phyloP scores from a whole-genome alignment of 2,113 vertebrate species.

The Montifringilla adamsi region DNA sequence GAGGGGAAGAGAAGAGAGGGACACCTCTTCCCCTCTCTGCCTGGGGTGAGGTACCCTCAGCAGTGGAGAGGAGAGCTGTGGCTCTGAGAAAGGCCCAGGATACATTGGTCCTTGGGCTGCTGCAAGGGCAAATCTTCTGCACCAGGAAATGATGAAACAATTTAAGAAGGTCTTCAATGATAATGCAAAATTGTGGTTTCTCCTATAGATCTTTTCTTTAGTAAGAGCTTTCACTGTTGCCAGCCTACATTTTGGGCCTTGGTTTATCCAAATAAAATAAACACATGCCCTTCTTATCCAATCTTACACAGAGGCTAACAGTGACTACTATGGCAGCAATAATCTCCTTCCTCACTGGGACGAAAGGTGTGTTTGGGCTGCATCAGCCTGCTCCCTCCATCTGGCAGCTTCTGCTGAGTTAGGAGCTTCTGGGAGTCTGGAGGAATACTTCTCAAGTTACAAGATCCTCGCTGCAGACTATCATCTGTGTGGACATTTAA shows the following conservation, averaged over 20 bases:
- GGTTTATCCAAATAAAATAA: neutral
- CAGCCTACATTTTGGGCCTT: neutral
- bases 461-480: neutral
- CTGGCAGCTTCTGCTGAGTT: neutral
- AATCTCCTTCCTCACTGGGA: neutral
- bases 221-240: neutral
- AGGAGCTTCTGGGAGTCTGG: neutral
- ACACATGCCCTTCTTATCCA: neutral
- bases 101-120: rapidly evolving
- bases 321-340: neutral
- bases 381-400: neutral
- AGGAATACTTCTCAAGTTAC: neutral
- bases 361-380: neutral
- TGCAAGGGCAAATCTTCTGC: neutral
- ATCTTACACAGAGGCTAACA: neutral
- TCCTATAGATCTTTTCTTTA: neutral
- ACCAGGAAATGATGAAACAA: neutral
- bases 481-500: neutral
- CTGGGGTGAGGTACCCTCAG: neutral
- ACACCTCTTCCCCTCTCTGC: neutral
- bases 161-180: neutral
- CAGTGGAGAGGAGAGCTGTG: neutral
- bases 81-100: neutral
- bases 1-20: neutral
- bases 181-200: rapidly evolving